phyloP scores from a whole-genome alignment of 2,888 invertebrate genomes.

The Neuroscelio doddi region DNA sequence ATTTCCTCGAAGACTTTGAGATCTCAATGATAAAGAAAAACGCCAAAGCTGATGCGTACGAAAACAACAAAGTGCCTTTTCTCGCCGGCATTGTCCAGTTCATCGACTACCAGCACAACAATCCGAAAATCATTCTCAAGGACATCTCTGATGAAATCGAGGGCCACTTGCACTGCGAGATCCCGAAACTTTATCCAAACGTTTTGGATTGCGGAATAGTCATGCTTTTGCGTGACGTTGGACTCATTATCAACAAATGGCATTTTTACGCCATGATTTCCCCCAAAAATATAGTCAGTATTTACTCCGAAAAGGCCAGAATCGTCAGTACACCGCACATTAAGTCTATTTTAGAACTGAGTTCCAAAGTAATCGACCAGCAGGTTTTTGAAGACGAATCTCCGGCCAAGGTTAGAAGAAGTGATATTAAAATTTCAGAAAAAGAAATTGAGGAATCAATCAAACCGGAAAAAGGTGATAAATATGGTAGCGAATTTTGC shows the following conservation, averaged over 20 bases:
- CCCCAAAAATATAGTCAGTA: slow-evolving; percentile 59
- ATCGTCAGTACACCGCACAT: slow-evolving; percentile 51
- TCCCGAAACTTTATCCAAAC: slow-evolving; percentile 66
- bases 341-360: neutral
- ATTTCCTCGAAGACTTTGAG: slow-evolving; percentile 58
- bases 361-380: neutral
- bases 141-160: slow-evolving; percentile 70
- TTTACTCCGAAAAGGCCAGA: slow-evolving; percentile 61
- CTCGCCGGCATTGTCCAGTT: slow-evolving; percentile 65
- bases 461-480: neutral
- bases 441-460: neutral
- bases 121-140: slow-evolving; percentile 67
- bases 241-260: slow-evolving; percentile 54
- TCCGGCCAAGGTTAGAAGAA: no score
- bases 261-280: slow-evolving; percentile 56
- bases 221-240: slow-evolving; percentile 62
- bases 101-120: slow-evolving; percentile 64
- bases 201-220: slow-evolving; percentile 62
- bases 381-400: neutral
- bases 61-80: slow-evolving; percentile 60
- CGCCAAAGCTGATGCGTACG: slow-evolving; percentile 47
- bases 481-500: neutral
- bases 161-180: slow-evolving; percentile 71
- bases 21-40: slow-evolving; percentile 61
- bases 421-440: neutral